A percentile compares a stretch with the other conserved stretches of the same genome.
Evolutionary conservation across 2,113 vertebrate species (phyloP).

Genomic region (Malurus cyaneus): DNA sequence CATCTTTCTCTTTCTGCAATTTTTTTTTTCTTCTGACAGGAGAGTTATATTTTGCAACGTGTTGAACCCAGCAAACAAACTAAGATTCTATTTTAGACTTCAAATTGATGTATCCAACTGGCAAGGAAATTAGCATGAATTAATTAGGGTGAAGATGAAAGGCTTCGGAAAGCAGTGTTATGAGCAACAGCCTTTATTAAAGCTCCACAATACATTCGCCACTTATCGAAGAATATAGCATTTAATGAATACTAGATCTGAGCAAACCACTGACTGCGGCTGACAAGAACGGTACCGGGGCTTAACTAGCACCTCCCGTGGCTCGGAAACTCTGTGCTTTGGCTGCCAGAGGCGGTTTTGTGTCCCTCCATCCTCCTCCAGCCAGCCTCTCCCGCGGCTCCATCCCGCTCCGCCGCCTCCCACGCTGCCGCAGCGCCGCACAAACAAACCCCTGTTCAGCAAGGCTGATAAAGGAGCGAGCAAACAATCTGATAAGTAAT

Average conservation of each 20-base stretch:
- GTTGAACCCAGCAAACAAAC: constrained; percentile 38
- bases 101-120: constrained; percentile 58
- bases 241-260: background rate
- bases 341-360: background rate
- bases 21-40: background rate
- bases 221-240: background rate
- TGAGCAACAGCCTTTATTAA: constrained; percentile 53
- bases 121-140: constrained; percentile 66
- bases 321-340: accelerated
- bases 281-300: background rate
- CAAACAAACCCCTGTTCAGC: background rate
- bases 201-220: constrained; percentile 5
- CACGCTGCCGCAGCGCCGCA: background rate
- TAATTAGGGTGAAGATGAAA: constrained; percentile 65
- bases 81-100: constrained; percentile 57
- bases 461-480: background rate
- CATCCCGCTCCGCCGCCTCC: background rate
- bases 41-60: constrained; percentile 32
- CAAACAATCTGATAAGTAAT: constrained; percentile 25
- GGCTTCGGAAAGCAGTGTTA: background rate
- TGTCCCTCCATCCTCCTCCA: background rate
- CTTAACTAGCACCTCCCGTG: background rate
- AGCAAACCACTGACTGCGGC: background rate
- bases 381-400: background rate
- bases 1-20: background rate